Percentiles rank a stretch among this genome's conserved stretches.
Evolutionary conservation across 2,888 invertebrate species (phyloP).

Genomic region (Andrena fulva): DNA sequence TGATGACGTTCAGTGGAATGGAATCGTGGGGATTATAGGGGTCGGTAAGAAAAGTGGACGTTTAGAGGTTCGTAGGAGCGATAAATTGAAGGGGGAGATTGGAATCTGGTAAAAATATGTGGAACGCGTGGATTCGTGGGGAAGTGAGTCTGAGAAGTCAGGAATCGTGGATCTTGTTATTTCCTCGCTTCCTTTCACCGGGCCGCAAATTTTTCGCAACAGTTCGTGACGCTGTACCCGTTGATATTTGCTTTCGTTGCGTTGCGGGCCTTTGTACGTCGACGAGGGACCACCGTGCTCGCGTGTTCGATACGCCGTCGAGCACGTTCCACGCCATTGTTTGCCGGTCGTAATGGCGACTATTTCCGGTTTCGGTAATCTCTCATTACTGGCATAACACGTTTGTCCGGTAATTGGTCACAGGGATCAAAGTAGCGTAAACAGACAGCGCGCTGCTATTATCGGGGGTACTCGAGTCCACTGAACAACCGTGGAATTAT

Average conservation of each 20-base stretch:
- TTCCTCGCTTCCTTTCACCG: slow-evolving; percentile 38
- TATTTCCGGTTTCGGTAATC: slow-evolving; percentile 69
- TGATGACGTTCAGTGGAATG: no score
- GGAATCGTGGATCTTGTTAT: slow-evolving; percentile 22
- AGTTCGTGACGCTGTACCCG: slow-evolving; percentile 28
- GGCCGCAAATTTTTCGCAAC: slow-evolving; percentile 43
- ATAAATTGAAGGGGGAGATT: neutral
- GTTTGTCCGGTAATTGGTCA: slow-evolving; percentile 54
- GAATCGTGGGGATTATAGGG: no score
- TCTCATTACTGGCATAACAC: slow-evolving; percentile 61
- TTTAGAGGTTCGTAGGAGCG: neutral
- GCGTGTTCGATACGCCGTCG: slow-evolving; percentile 59
- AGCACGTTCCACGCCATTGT: slow-evolving; percentile 69
- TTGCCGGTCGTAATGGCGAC: slow-evolving; percentile 60
- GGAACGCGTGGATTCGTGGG: neutral
- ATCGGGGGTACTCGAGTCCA: slow-evolving; percentile 24
- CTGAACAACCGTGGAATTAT: slow-evolving; percentile 11
- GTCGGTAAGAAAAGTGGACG: no score
- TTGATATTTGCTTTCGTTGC: slow-evolving; percentile 40
- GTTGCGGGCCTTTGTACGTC: slow-evolving; percentile 24
- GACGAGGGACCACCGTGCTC: slow-evolving; percentile 47
- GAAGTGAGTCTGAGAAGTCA: neutral
- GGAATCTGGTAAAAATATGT: neutral
- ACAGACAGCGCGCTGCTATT: slow-evolving; percentile 19
- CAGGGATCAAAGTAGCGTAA: slow-evolving; percentile 15